These are phyloP conservation scores for Irena cyanogastra DNA, from an alignment of 2,113 vertebrate species.

Conservation along the genomic window DNA sequence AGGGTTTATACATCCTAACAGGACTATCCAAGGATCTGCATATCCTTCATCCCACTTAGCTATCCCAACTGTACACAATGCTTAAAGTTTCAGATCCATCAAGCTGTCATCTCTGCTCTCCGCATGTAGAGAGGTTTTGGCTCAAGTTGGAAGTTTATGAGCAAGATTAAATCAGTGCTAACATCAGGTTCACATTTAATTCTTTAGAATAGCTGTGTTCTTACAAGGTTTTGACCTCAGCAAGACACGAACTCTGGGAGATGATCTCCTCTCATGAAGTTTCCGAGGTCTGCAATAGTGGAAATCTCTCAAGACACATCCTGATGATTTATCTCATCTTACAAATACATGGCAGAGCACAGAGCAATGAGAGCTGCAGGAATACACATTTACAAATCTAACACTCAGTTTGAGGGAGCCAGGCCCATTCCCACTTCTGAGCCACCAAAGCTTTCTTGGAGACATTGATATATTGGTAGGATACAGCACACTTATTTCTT, in stretches of 20 bases:
- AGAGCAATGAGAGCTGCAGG: neutral
- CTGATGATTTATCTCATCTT: neutral
- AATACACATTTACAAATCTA: neutral
- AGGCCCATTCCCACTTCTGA: neutral
- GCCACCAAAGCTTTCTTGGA: neutral
- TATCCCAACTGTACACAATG: neutral
- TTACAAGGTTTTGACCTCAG: conserved; percentile 29
- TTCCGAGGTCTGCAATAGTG: neutral
- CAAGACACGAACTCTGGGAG: neutral
- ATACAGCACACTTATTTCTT: neutral
- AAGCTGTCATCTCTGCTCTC: conserved; percentile 21
- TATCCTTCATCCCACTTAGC: neutral
- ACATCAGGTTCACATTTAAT: conserved; percentile 29
- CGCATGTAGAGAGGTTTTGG: neutral
- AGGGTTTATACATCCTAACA: conserved; percentile 3
- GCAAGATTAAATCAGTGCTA: conserved; percentile 42
- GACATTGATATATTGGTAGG: neutral
- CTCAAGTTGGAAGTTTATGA: neutral
- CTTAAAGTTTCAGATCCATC: conserved; percentile 41
- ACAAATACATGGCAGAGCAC: neutral
- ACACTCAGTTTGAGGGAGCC: neutral
- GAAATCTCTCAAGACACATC: neutral
- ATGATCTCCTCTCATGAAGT: neutral
- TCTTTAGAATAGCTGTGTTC: neutral
- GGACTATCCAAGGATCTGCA: neutral